Percentiles rank a stretch among this genome's conserved stretches.
phyloP scores from a whole-genome alignment of 2,797 vertebrate genomes.

The Centropyge bicolor region DNA sequence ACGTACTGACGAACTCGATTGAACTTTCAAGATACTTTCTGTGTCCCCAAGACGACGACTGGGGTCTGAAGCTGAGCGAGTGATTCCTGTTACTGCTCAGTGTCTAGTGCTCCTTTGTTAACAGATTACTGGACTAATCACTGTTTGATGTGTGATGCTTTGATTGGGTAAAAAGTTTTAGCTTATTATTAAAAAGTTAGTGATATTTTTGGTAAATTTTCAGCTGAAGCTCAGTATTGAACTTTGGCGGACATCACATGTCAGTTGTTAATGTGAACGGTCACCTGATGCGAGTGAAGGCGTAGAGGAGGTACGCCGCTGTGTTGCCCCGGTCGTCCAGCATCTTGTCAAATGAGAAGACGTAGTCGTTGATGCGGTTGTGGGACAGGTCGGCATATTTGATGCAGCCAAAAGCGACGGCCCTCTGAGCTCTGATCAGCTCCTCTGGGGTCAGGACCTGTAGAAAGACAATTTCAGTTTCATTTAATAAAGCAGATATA shows the following conservation, averaged over 20 bases:
- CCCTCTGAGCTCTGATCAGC: conserved; percentile 89
- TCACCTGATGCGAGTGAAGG: conserved; percentile 96
- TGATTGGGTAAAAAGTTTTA: no score
- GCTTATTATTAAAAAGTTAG: no score
- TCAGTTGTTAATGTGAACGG: background rate
- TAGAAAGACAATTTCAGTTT: conserved; percentile 1
- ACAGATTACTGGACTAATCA: background rate
- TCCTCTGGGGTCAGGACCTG: conserved; percentile 93
- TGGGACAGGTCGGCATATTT: conserved; percentile 97
- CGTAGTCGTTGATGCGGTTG: conserved; percentile 96
- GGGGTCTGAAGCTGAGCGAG: background rate
- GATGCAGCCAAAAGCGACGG: conserved; percentile 95
- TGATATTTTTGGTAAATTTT: no score
- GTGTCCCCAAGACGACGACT: background rate
- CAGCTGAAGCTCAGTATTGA: background rate
- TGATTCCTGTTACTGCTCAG: background rate
- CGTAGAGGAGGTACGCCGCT: conserved; percentile 95
- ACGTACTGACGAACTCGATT: conserved; percentile 22
- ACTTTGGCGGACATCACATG: background rate
- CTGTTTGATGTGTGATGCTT: background rate
- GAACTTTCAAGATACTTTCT: conserved; percentile 27
- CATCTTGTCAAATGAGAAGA: conserved; percentile 99
- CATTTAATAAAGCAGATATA: background rate
- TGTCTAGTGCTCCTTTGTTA: background rate
- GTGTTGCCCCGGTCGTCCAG: conserved; percentile 98